Percentiles rank a stretch among this genome's conserved stretches.
Conservation (phyloP, 1,140 invertebrate genomes). For the Ericerus pela region DNA sequence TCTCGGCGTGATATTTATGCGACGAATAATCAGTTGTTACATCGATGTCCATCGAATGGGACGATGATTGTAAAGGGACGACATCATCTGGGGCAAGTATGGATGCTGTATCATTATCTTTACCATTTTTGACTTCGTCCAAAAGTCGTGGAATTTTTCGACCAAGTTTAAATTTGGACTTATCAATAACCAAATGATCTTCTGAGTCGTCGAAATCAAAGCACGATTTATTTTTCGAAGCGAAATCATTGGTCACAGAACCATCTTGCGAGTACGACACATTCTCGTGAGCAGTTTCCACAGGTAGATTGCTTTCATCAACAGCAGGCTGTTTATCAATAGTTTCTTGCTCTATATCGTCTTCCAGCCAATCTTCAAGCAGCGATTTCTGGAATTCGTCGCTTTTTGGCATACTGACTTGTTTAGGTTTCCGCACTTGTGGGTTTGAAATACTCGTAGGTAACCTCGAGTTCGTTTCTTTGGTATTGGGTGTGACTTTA, state of each 20-base stretch:
- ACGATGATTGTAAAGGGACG: neutral
- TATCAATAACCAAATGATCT: constrained; percentile 26
- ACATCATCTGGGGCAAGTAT: neutral
- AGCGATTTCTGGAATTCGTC: neutral
- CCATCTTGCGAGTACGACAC: constrained; percentile 19
- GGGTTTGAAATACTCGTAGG: too few species aligned
- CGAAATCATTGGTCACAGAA: constrained; percentile 24
- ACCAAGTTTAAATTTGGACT: constrained; percentile 24
- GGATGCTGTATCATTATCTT: neutral
- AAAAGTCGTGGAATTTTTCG: constrained; percentile 36
- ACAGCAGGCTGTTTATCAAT: neutral
- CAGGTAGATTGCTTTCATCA: too few species aligned
- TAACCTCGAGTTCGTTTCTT: too few species aligned
- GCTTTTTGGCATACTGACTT: neutral
- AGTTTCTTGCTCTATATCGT: constrained; percentile 11
- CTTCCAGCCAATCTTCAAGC: constrained; percentile 18
- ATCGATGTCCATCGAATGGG: neutral
- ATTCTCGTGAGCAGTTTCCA: constrained; percentile 24
- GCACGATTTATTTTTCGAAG: constrained; percentile 23
- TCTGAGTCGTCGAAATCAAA: constrained; percentile 42
- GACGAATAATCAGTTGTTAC: neutral
- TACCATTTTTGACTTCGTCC: constrained; percentile 16
- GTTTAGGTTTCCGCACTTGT: neutral
- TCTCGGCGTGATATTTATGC: neutral
- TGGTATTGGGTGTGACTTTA: neutral